A percentile compares a stretch with the other conserved stretches of the same genome.
Conservation (phyloP, 2,113 vertebrate species). For the Oncorhynchus mykiss region DNA sequence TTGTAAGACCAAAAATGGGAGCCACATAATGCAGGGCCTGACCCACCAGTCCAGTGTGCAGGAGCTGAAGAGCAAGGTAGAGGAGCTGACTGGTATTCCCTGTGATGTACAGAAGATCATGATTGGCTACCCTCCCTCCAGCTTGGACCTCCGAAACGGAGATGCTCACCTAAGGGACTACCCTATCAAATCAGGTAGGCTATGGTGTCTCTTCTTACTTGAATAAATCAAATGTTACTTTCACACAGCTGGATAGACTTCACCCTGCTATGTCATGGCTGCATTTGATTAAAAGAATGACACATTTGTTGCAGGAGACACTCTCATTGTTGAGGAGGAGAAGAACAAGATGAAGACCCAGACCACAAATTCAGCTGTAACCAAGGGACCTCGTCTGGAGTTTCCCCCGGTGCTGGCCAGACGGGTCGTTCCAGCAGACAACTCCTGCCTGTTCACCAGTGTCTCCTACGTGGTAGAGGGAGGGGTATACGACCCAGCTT, state of each 20-base stretch:
- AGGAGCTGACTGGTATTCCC: constrained; percentile 91
- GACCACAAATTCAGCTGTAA: constrained; percentile 52
- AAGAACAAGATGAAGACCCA: constrained; percentile 76
- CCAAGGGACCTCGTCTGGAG: constrained; percentile 71
- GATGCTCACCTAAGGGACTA: constrained; percentile 85
- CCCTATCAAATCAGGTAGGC: constrained; percentile 90
- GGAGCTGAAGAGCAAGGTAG: constrained; percentile 88
- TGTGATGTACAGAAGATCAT: constrained; percentile 88
- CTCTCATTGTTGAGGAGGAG: constrained; percentile 95
- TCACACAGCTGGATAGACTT: background rate
- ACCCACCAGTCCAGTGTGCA: constrained; percentile 86
- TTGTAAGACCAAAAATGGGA: constrained; percentile 95
- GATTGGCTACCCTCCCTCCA: constrained; percentile 89
- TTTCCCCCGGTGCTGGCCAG: constrained; percentile 76
- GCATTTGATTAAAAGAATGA: no score
- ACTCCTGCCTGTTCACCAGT: constrained; percentile 98
- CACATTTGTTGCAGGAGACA: constrained; percentile 81
- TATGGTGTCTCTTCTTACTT: background rate
- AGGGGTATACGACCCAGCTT: constrained; percentile 85
- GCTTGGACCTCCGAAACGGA: constrained; percentile 85
- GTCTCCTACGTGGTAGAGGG: constrained; percentile 93
- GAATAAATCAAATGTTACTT: background rate
- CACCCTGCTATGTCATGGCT: constrained; percentile 13
- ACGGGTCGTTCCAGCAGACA: constrained; percentile 90
- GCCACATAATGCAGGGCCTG: constrained; percentile 89